phyloP scores from a whole-genome alignment of 2,797 vertebrate genomes.

The Tarsius wallacei region DNA sequence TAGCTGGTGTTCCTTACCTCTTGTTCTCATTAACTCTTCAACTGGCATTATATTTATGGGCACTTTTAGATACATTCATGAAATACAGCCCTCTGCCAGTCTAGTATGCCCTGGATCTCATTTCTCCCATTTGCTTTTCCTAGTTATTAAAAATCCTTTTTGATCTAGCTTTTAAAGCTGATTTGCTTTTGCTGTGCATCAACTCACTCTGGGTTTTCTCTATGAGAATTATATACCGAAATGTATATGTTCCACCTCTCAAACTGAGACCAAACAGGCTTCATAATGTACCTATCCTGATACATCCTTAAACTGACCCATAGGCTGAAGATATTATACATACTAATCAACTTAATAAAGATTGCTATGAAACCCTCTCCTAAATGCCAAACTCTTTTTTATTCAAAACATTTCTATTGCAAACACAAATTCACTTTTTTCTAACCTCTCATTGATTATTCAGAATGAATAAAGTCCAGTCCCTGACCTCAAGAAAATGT shows the following conservation, averaged over 20 bases:
- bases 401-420: not conserved
- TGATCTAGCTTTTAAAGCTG: not conserved
- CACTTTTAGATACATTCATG: not conserved
- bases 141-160: not conserved
- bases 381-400: not conserved
- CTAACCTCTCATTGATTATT: not conserved
- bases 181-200: not conserved
- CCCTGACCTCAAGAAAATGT: not conserved
- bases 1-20: fast-evolving
- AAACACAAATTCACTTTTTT: not conserved
- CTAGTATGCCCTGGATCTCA: not conserved
- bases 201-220: not conserved
- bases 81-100: not conserved
- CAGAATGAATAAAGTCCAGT: not conserved
- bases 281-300: not conserved
- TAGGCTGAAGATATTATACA: not conserved
- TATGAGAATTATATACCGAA: not conserved
- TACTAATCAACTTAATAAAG: not conserved
- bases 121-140: not conserved
- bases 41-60: not conserved
- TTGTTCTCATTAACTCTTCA: not conserved
- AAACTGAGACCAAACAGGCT: not conserved
- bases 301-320: not conserved
- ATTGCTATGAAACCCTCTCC: not conserved
- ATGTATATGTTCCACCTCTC: not conserved